A percentile compares a stretch with the other conserved stretches of the same genome.
Conservation (phyloP, 2,797 vertebrate species). For the Acrossocheilus fasciatus region DNA sequence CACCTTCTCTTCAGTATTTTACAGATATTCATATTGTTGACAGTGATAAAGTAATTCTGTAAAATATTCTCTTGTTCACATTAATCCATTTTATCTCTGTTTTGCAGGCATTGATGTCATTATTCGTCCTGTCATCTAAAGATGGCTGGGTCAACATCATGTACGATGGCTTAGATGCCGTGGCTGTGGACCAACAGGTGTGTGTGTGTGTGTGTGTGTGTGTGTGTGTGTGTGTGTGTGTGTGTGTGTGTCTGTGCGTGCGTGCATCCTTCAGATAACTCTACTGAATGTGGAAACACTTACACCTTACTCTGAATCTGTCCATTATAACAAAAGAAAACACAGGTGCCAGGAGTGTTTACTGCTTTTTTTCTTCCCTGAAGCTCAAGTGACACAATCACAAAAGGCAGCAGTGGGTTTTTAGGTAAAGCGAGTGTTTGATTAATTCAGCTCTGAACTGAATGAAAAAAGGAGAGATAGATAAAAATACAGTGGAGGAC, state of each 20-base stretch:
- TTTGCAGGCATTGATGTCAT: slow-evolving; percentile 90
- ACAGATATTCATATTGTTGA: not conserved
- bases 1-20: slow-evolving; percentile 61
- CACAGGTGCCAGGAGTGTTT: slow-evolving; percentile 17
- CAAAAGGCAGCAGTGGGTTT: slow-evolving; percentile 13
- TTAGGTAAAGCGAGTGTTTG: slow-evolving; percentile 31
- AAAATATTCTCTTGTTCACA: not conserved
- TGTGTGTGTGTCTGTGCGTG: slow-evolving; percentile 34
- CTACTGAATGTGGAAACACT: slow-evolving; percentile 11
- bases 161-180: slow-evolving; percentile 93
- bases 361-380: not conserved
- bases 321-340: slow-evolving; percentile 3
- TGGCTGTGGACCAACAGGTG: slow-evolving; percentile 94
- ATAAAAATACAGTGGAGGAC: slow-evolving; percentile 43
- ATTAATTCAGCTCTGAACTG: slow-evolving; percentile 37
- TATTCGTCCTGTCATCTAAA: slow-evolving; percentile 96
- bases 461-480: slow-evolving; percentile 12
- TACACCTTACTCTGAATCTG: slow-evolving; percentile 11
- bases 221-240: slow-evolving; percentile 28
- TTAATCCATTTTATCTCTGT: slow-evolving; percentile 9
- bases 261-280: slow-evolving; percentile 14
- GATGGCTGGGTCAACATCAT: slow-evolving; percentile 98
- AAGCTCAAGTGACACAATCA: slow-evolving; percentile 34
- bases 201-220: slow-evolving; percentile 68
- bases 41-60: not conserved